A percentile compares a stretch with the other conserved stretches of the same genome.
phyloP scores from a whole-genome alignment of 2,888 invertebrate genomes.

The Agrypnus murinus region DNA sequence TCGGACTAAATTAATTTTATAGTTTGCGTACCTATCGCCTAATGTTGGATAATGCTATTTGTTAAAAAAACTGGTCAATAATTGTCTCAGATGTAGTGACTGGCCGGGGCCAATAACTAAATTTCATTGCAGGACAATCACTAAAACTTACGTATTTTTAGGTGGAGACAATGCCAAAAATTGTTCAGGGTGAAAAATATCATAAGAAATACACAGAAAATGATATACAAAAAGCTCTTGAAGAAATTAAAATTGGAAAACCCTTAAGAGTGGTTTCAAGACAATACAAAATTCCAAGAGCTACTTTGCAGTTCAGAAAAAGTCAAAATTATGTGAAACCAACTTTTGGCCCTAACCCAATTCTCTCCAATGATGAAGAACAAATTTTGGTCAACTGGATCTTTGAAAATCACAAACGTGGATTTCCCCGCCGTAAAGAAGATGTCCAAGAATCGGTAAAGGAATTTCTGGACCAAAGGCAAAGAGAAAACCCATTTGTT shows the following conservation, averaged over 20 bases:
- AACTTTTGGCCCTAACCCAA: slow-evolving; percentile 1
- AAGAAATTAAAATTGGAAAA: slow-evolving; percentile 28
- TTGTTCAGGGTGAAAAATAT: background rate
- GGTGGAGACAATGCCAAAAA: background rate
- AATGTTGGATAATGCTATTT: too few species aligned
- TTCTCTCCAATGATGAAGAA: slow-evolving; percentile 6
- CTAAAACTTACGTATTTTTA: background rate
- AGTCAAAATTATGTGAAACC: slow-evolving; percentile 18
- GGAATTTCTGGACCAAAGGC: slow-evolving; percentile 8
- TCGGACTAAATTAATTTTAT: too few species aligned
- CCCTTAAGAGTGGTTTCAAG: slow-evolving; percentile 32
- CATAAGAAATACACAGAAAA: slow-evolving; percentile 26
- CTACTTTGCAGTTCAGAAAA: slow-evolving; percentile 27
- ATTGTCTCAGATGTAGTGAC: background rate
- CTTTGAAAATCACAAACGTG: background rate
- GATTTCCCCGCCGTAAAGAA: slow-evolving; percentile 36
- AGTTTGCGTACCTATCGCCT: too few species aligned
- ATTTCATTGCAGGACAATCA: background rate
- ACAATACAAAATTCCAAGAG: slow-evolving; percentile 18
- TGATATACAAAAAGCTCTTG: slow-evolving; percentile 26
- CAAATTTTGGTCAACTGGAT: slow-evolving; percentile 4
- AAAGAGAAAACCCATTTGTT: slow-evolving; percentile 42
- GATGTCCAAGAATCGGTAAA: slow-evolving; percentile 42
- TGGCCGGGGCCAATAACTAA: slow-evolving; percentile 6
- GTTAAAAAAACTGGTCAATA: too few species aligned